Percentiles rank a stretch among this genome's conserved stretches.
phyloP scores from a whole-genome alignment of 2,888 invertebrate genomes.

The Eupithecia dodoneata region DNA sequence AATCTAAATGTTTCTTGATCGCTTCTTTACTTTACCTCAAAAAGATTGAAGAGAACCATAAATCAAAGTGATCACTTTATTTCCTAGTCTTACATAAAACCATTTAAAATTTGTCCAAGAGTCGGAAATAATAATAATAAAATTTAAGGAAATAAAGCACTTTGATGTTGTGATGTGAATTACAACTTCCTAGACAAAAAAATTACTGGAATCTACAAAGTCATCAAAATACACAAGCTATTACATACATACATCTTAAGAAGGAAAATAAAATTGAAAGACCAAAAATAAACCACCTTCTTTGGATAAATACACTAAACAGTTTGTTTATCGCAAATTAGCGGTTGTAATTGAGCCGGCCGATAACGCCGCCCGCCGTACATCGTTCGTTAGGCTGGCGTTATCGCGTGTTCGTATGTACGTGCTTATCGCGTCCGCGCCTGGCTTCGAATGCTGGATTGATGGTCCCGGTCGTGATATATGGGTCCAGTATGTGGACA shows the following conservation, averaged over 20 bases:
- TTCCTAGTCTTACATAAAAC: no score
- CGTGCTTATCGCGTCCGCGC: slow-evolving; percentile 26
- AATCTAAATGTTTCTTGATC: no score
- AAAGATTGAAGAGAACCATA: no score
- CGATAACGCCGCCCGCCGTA: neutral
- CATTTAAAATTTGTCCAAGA: no score
- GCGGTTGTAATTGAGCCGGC: slow-evolving; percentile 15
- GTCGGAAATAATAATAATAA: no score
- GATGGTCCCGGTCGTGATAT: neutral
- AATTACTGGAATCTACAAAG: neutral
- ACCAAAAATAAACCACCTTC: neutral
- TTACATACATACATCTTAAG: neutral
- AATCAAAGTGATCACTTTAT: no score
- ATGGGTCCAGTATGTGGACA: slow-evolving; percentile 2
- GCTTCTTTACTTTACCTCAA: no score
- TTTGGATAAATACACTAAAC: neutral
- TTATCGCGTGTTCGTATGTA: slow-evolving; percentile 25
- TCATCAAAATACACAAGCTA: neutral
- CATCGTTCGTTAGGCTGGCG: slow-evolving; percentile 6
- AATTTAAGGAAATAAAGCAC: no score
- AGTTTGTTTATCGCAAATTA: slow-evolving; percentile 24
- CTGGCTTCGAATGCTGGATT: slow-evolving; percentile 11
- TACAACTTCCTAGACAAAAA: neutral
- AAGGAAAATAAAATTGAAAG: neutral
- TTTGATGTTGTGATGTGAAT: no score